Percentiles rank a stretch among this genome's conserved stretches.
Evolutionary conservation across 1,140 invertebrate genomes (phyloP).

Genomic region (Sarcophaga peregrina): DNA sequence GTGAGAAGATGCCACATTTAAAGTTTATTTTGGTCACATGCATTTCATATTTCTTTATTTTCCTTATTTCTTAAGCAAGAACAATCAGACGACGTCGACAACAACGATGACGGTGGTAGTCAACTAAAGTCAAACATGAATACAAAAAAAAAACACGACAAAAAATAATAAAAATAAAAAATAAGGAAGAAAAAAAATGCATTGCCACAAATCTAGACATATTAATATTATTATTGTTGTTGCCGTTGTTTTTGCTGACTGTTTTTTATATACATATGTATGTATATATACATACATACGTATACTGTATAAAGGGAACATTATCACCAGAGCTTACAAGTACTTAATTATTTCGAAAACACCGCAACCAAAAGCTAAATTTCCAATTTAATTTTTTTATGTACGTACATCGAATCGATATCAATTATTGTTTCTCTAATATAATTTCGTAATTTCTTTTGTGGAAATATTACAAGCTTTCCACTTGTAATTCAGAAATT

Average conservation of each 20-base stretch:
- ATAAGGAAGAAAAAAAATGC: conserved; percentile 29
- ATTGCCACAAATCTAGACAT: conserved; percentile 41
- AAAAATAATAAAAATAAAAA: conserved; percentile 28
- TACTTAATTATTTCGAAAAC: background rate
- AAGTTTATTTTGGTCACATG: conserved; percentile 41
- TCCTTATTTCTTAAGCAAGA: background rate
- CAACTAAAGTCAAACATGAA: conserved; percentile 7
- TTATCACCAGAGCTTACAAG: background rate
- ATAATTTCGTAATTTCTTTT: no score
- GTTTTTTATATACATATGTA: background rate
- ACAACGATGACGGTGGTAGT: conserved; percentile 17
- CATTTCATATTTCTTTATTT: conserved; percentile 21
- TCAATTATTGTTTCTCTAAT: no score
- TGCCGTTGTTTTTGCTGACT: background rate
- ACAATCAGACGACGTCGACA: conserved; percentile 4
- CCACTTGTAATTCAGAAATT: no score
- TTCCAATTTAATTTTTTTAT: no score
- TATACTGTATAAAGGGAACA: no score
- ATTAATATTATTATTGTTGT: conserved; percentile 31
- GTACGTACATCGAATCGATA: no score
- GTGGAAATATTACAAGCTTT: no score
- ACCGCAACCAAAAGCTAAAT: no score
- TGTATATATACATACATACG: no score
- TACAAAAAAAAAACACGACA: background rate
- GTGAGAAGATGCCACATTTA: conserved; percentile 34